Evolutionary conservation across 2,113 vertebrate genomes (phyloP).

Genomic region (Phasianus colchicus): DNA sequence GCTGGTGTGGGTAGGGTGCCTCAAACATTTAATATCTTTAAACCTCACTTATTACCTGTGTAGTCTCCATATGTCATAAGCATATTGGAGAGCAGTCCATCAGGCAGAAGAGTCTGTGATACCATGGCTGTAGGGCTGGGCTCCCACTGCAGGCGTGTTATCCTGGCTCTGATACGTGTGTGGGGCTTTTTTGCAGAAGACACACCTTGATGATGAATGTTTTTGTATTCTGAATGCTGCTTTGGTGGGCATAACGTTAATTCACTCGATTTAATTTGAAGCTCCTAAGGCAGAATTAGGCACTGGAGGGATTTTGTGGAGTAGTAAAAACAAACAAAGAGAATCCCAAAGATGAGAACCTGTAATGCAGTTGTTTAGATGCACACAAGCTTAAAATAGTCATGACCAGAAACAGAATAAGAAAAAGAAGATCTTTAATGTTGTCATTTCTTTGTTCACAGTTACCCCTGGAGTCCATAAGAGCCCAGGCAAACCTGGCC

Average conservation of each 20-base stretch:
- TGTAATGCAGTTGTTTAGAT: neutral
- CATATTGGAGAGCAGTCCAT: neutral
- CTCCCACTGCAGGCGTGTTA: too few species aligned
- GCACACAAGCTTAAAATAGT: neutral
- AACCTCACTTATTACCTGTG: neutral
- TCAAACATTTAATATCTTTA: neutral
- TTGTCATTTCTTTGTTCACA: neutral
- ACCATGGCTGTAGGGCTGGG: neutral
- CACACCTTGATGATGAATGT: neutral
- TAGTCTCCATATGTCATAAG: rapidly evolving
- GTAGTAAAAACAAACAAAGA: neutral
- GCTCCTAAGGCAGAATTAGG: neutral
- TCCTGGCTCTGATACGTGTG: neutral
- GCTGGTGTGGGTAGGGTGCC: neutral
- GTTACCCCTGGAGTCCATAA: rapidly evolving
- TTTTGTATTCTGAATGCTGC: conserved; percentile 7
- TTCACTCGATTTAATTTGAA: neutral
- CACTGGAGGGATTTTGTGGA: neutral
- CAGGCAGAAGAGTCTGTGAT: neutral
- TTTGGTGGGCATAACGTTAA: conserved; percentile 1
- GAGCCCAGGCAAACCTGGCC: neutral
- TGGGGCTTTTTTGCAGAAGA: neutral
- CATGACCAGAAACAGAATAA: neutral
- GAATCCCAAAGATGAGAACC: neutral
- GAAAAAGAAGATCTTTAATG: neutral